Evolutionary conservation across 2,113 vertebrate species (phyloP), one percentile per base, ranked within the genome.

Genomic region (Thermophis baileyi): DNA sequence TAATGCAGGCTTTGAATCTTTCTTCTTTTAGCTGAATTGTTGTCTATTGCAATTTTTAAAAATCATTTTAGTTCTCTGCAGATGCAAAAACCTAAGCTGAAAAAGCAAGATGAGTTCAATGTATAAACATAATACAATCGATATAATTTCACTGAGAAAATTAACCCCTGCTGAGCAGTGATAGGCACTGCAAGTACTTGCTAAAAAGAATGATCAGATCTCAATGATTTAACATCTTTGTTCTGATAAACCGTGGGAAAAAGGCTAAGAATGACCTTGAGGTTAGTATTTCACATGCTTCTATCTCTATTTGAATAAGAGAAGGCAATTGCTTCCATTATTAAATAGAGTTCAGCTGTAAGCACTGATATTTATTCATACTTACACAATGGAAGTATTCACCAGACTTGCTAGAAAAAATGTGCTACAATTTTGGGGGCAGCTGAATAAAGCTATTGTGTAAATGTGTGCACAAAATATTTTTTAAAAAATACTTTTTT

Each of bases 331-430:
- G n/a, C 11, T 87, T 63, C 74, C 90, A 88, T 57, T 47, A 40
- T 57, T 93, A 18, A n/a, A 20, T 87, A 40, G 63, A 92, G 53
- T 94, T 95, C 55, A 90, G 88, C 91, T 1, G 0, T 55, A 94
- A 93, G 87, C 86, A 87, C 55, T 55, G 94, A 94, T 88, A 14
- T 2, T 90, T 89, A 91, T 95, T 95, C 92, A 95, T 93, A 85
- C 2, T 7, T 0, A 10, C 46, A 95, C 94, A 96, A 95, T 93
- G 91, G 93, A 85, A 7, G 53, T 40, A 94, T 96, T 96, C 60
- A 96, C 53, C 27, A 91, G 89, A 91, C 0, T 27, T 0, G 3
- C 90, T 90, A 93, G 87, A 69, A 93, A 63, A 94, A 81, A 0
- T 69, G 0, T 85, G n/a, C 12, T 44, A 57, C 85, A 92, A 53